phyloP scores from a whole-genome alignment of 2,113 vertebrate species.

The Pomatostomus ruficeps region DNA sequence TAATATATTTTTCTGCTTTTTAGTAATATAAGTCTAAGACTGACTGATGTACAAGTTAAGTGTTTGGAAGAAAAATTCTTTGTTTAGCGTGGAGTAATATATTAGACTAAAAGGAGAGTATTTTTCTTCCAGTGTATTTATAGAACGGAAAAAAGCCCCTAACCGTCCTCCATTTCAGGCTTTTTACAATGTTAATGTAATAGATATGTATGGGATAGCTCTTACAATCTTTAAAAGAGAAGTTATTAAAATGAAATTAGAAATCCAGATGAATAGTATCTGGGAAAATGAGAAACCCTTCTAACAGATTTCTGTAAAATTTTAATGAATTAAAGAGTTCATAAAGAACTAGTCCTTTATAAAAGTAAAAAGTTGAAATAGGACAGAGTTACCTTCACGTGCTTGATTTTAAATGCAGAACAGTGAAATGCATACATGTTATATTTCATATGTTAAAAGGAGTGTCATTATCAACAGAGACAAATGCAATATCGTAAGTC shows the following conservation, averaged over 20 bases:
- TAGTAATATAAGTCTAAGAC: neutral
- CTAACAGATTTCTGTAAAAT: neutral
- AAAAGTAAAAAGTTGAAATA: neutral
- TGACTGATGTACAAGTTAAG: neutral
- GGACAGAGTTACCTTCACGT: neutral
- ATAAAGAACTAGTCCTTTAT: neutral
- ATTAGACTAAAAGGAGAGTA: neutral
- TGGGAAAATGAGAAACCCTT: neutral
- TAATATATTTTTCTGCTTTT: neutral
- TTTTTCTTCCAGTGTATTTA: constrained; percentile 2
- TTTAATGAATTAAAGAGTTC: constrained; percentile 20
- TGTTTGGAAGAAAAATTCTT: neutral
- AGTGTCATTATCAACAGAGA: neutral
- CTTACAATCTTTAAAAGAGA: neutral
- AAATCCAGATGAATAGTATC: neutral
- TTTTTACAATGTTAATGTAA: neutral
- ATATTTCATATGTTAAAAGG: neutral
- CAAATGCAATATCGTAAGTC: neutral
- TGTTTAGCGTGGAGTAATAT: neutral
- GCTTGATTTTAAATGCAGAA: neutral
- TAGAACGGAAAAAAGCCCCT: neutral
- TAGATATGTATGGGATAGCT: neutral
- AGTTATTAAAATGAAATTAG: constrained; percentile 41
- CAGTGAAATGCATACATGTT: neutral
- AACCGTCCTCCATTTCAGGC: neutral